A percentile compares a stretch with the other conserved stretches of the same genome.
These are phyloP conservation scores for Caenorhabditis imperialis DNA, from an alignment of 2,888 invertebrate species.

Conservation along the genomic window DNA sequence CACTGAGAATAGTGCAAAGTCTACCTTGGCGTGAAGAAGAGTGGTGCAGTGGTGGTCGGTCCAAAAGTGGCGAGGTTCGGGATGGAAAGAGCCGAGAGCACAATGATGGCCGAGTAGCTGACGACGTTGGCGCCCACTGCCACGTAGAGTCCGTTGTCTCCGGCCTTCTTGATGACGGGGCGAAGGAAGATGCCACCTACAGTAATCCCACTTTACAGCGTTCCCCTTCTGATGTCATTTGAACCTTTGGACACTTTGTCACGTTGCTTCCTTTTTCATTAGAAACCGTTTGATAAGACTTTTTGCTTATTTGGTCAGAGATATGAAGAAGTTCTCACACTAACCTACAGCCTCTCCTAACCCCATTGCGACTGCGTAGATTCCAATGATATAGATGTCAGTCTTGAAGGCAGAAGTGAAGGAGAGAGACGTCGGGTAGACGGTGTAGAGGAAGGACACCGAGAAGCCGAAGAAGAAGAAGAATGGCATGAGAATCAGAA, in stretches of 20 bases:
- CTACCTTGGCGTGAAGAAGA: slow-evolving; percentile 58
- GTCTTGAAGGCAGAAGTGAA: slow-evolving; percentile 52
- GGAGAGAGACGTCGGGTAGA: slow-evolving; percentile 62
- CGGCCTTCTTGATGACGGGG: slow-evolving; percentile 54
- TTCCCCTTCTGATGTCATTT: too few species aligned
- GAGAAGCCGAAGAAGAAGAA: slow-evolving; percentile 65
- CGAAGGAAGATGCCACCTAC: slow-evolving; percentile 60
- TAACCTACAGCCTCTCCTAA: slow-evolving; percentile 58
- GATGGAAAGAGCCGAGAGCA: slow-evolving; percentile 46
- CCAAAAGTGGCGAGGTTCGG: slow-evolving; percentile 57
- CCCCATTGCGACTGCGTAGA: slow-evolving; percentile 59
- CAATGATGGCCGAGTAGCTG: slow-evolving; percentile 46
- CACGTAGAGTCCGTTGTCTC: slow-evolving; percentile 54
- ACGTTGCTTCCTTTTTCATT: too few species aligned
- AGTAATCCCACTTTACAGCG: too few species aligned
- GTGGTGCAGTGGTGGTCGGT: slow-evolving; percentile 47
- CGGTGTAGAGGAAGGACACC: slow-evolving; percentile 62
- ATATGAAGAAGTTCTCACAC: slow-evolving; percentile 1
- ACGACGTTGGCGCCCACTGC: slow-evolving; percentile 49
- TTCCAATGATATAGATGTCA: slow-evolving; percentile 60
- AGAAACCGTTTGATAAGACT: too few species aligned
- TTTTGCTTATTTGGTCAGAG: too few species aligned
- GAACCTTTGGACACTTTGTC: too few species aligned
- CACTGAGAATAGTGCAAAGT: too few species aligned
- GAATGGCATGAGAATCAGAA: slow-evolving; percentile 60